Evolutionary conservation across 2,797 vertebrate genomes (phyloP).

Genomic region (Hemibagrus guttatus): DNA sequence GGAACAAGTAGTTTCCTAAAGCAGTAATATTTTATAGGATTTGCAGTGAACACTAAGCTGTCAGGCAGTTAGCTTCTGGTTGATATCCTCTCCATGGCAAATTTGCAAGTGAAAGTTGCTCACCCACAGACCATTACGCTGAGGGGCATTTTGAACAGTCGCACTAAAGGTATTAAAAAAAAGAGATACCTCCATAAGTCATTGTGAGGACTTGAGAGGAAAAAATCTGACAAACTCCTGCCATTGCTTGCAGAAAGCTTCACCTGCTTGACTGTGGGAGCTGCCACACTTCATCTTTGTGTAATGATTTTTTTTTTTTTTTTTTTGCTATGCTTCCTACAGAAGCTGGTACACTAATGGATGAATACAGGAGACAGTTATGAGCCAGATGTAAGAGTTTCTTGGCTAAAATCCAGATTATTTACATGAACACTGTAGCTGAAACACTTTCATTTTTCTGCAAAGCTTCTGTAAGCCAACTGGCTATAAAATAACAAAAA

Average conservation of each 20-base stretch:
- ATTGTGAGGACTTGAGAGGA: background rate
- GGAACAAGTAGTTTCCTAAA: background rate
- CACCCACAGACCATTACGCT: background rate
- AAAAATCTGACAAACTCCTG: conserved; percentile 13
- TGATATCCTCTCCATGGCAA: background rate
- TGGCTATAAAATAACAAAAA: background rate
- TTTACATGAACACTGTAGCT: background rate
- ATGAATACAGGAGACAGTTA: background rate
- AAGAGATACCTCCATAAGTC: background rate
- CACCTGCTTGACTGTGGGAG: background rate
- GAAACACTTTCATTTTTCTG: background rate
- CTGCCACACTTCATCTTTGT: background rate
- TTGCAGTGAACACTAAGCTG: background rate
- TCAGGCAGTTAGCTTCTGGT: background rate
- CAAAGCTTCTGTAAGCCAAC: no score
- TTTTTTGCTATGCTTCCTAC: background rate
- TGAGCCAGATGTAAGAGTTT: background rate
- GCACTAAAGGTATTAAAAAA: background rate
- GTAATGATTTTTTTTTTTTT: background rate
- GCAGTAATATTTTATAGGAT: background rate
- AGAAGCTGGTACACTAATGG: background rate
- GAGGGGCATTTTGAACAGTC: conserved; percentile 1
- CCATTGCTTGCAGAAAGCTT: conserved; percentile 4
- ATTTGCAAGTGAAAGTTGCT: conserved; percentile 15
- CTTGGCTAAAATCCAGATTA: background rate